These are phyloP conservation scores for Porites rus DNA, from an alignment of 92 coral and sea anemone species.

Conservation along the genomic window DNA sequence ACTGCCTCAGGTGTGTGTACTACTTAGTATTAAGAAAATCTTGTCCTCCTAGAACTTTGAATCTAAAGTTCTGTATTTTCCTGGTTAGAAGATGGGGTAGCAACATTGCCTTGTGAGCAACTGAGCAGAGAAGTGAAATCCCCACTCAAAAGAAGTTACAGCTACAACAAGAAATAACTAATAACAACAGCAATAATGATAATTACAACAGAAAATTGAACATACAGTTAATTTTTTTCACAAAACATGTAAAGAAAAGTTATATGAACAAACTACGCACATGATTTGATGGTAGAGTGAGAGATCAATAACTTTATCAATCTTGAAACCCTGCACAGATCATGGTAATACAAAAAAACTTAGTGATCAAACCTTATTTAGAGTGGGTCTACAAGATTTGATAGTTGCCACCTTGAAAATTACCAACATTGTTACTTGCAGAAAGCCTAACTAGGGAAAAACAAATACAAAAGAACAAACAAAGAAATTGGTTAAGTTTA, in stretches of 20 bases:
- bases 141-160: not conserved
- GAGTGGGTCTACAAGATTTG: not conserved
- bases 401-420: not conserved
- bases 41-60: too few relatives aligned
- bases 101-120: not conserved
- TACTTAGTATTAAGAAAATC: too few relatives aligned
- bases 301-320: not conserved
- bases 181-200: not conserved
- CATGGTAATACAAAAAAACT: not conserved
- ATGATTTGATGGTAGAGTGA: not conserved
- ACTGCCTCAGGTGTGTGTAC: too few relatives aligned
- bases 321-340: too few relatives aligned
- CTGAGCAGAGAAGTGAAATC: not conserved
- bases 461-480: not conserved
- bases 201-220: not conserved
- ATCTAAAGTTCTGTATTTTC: not conserved
- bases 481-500: not conserved
- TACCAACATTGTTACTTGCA: not conserved
- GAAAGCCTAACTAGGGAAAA: not conserved
- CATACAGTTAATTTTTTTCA: not conserved
- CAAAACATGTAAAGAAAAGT: slow-evolving; percentile 5
- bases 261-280: not conserved
- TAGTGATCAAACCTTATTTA: too few relatives aligned
- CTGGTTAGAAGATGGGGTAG: not conserved
- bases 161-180: not conserved